phyloP scores from a whole-genome alignment of 2,113 vertebrate species.

The Marcusenius ussheri region DNA sequence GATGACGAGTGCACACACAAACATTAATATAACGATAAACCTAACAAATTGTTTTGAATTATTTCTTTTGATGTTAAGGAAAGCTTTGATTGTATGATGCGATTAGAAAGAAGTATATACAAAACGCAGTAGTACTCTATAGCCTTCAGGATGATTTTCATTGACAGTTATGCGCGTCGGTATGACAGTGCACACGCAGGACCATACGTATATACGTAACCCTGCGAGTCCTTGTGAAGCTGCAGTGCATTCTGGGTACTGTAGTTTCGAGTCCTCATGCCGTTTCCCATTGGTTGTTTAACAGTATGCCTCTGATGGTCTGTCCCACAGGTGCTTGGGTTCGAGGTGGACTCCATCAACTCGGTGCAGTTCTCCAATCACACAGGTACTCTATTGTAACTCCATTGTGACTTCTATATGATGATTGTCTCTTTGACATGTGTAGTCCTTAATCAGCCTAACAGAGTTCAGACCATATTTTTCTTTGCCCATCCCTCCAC shows the following conservation, averaged over 20 bases:
- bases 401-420: neutral
- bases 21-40: neutral
- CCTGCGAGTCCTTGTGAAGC: neutral
- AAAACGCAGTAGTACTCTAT: neutral
- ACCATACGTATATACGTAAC: neutral
- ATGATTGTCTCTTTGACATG: neutral
- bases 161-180: neutral
- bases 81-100: neutral
- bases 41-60: neutral
- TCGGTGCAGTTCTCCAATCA: slow-evolving; percentile 99
- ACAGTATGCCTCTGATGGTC: neutral
- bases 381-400: slow-evolving; percentile 70
- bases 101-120: neutral
- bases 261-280: neutral
- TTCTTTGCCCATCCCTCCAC: neutral
- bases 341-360: slow-evolving; percentile 93
- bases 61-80: neutral
- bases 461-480: neutral
- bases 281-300: neutral
- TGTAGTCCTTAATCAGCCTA: neutral
- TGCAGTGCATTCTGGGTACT: slow-evolving; percentile 5
- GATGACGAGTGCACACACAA: neutral
- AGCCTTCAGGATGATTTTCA: neutral
- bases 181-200: neutral
- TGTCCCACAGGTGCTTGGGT: slow-evolving; percentile 80